Conservation (phyloP, 2,888 invertebrate genomes). For the Periphyllus acericola region DNA sequence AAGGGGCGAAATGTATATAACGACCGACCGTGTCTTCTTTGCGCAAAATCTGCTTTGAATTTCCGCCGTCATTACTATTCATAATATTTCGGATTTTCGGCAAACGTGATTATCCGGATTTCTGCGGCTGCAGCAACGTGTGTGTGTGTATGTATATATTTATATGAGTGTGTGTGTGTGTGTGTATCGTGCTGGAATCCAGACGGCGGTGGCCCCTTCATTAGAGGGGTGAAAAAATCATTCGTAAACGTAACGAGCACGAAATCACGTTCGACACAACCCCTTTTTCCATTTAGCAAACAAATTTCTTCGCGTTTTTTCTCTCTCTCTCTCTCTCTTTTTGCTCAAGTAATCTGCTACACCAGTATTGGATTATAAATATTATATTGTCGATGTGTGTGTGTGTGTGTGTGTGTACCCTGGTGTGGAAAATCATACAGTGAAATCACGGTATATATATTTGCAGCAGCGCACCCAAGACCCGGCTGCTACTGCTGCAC, state of each 20-base stretch:
- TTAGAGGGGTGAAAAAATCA: slow-evolving; percentile 39
- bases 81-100: slow-evolving; percentile 41
- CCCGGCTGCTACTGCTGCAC: background rate
- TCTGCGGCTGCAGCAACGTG: background rate
- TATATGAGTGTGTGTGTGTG: too few relatives aligned
- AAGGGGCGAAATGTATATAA: background rate
- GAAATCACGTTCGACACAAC: slow-evolving; percentile 56
- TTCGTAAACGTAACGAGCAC: slow-evolving; percentile 42
- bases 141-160: background rate
- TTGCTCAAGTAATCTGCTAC: background rate
- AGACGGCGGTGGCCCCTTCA: background rate
- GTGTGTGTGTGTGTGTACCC: too few relatives aligned
- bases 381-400: background rate
- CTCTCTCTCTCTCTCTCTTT: background rate
- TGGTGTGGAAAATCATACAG: background rate
- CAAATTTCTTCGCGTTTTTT: background rate
- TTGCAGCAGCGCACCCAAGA: background rate
- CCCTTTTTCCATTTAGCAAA: slow-evolving; percentile 30
- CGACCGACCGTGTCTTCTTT: background rate
- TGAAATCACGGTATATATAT: background rate
- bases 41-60: slow-evolving; percentile 1
- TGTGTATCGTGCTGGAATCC: background rate
- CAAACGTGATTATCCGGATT: slow-evolving; percentile 56
- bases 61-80: slow-evolving; percentile 20
- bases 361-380: background rate